phyloP scores from a whole-genome alignment of 2,797 vertebrate species.

The Paratrypauchen microcephalus region DNA sequence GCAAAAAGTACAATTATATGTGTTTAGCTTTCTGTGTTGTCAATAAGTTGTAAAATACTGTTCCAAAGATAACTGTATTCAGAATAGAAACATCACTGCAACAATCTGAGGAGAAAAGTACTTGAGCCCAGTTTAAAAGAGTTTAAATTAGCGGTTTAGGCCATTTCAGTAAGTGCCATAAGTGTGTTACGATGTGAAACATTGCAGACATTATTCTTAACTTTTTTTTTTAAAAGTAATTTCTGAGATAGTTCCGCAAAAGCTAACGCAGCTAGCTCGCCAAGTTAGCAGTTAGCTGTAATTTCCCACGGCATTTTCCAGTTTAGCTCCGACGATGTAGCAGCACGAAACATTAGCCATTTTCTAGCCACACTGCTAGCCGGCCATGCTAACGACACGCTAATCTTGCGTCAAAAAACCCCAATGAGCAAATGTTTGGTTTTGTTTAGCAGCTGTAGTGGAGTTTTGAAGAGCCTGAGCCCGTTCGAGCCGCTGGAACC shows the following conservation, averaged over 20 bases:
- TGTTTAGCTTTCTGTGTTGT: background rate
- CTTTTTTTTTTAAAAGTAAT: background rate
- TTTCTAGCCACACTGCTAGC: slow-evolving; percentile 52
- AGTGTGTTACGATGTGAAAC: background rate
- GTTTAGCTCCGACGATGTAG: slow-evolving; percentile 10
- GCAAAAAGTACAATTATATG: no score
- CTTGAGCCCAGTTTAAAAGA: no score
- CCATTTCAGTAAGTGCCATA: background rate
- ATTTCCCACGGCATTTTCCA: slow-evolving; percentile 7
- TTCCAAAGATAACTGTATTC: background rate
- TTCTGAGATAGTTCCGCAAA: background rate
- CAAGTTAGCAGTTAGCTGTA: slow-evolving; percentile 19
- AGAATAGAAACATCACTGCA: background rate
- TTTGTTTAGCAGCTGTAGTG: background rate
- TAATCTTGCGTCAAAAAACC: background rate
- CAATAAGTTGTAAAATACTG: background rate
- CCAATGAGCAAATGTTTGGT: background rate
- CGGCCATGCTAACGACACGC: slow-evolving; percentile 1
- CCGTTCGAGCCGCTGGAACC: slow-evolving; percentile 47
- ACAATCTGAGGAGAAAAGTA: background rate
- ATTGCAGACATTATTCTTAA: no score
- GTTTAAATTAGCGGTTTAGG: background rate
- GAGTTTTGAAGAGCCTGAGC: slow-evolving; percentile 23
- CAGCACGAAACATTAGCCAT: slow-evolving; percentile 58
- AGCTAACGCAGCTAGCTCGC: slow-evolving; percentile 19